These are phyloP conservation scores for Hofmannophila pseudospretella DNA, from an alignment of 2,888 invertebrate genomes.

Conservation along the genomic window DNA sequence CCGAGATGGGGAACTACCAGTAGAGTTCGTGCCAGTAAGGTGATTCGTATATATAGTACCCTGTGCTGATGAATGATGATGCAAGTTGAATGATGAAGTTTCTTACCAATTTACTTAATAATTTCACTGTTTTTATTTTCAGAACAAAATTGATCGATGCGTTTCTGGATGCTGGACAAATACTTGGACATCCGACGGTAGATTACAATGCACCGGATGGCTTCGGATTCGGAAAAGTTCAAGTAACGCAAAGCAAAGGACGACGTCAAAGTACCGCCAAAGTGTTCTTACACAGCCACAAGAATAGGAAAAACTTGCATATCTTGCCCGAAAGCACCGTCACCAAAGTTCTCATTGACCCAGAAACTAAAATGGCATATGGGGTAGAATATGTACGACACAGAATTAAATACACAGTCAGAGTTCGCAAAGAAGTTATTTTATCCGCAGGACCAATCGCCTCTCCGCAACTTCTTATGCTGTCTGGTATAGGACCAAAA, in stretches of 20 bases:
- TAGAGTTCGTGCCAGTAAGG: conserved; percentile 79
- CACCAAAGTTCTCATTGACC: conserved; percentile 82
- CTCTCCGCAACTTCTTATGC: conserved; percentile 92
- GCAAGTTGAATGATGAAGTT: too few species aligned
- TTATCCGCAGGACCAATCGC: conserved; percentile 92
- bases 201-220: conserved; percentile 83
- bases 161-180: conserved; percentile 79
- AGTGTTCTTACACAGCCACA: conserved; percentile 79
- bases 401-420: conserved; percentile 58
- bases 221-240: conserved; percentile 82
- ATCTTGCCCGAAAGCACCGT: conserved; percentile 81
- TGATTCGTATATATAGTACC: conserved; percentile 26
- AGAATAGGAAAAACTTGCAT: conserved; percentile 80
- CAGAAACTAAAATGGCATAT: conserved; percentile 77
- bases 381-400: conserved; percentile 83
- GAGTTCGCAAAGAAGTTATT: conserved; percentile 88
- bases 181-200: conserved; percentile 81
- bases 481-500: conserved; percentile 84
- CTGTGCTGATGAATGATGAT: too few species aligned
- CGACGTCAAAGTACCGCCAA: conserved; percentile 82
- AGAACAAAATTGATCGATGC: conserved; percentile 60
- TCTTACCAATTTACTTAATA: too few species aligned
- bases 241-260: conserved; percentile 79
- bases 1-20: conserved; percentile 78
- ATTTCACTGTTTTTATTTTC: conserved; percentile 23